phyloP scores from a whole-genome alignment of 92 coral and sea anemone species.

The Hydrozoanthus gracilis region DNA sequence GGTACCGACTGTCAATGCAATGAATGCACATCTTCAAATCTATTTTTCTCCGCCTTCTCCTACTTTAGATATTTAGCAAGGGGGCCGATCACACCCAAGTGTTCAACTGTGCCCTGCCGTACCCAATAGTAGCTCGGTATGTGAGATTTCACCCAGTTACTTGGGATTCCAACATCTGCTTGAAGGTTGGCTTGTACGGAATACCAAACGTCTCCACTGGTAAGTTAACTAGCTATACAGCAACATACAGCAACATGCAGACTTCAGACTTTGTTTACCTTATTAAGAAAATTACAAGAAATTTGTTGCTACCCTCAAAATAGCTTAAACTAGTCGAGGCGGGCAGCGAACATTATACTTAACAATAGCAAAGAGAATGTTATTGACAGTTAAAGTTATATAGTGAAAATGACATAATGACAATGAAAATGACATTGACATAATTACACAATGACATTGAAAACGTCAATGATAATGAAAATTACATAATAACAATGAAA shows the following conservation, averaged over 20 bases:
- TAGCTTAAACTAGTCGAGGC: no score
- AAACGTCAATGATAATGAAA: background rate
- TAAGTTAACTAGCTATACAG: background rate
- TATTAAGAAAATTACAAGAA: no score
- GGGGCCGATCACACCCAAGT: slow-evolving; percentile 34
- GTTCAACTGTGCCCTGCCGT: slow-evolving; percentile 52
- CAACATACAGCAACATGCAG: background rate
- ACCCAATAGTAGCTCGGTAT: slow-evolving; percentile 51
- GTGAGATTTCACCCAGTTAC: slow-evolving; percentile 56
- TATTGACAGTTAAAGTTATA: no score
- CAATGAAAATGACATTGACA: no score
- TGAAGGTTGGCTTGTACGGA: slow-evolving; percentile 63
- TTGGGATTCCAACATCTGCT: slow-evolving; percentile 53
- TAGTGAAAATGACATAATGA: no score
- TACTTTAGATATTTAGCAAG: slow-evolving; percentile 48
- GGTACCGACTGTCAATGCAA: background rate
- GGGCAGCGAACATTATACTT: no score
- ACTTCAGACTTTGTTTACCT: background rate
- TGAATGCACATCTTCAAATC: background rate
- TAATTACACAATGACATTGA: background rate
- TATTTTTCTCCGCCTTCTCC: background rate
- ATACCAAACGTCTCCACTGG: slow-evolving; percentile 37
- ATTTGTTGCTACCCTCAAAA: no score
- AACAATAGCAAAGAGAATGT: no score
- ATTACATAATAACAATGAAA: background rate